These are phyloP conservation scores for Blera fallax DNA, from an alignment of 2,888 invertebrate species.

Conservation along the genomic window DNA sequence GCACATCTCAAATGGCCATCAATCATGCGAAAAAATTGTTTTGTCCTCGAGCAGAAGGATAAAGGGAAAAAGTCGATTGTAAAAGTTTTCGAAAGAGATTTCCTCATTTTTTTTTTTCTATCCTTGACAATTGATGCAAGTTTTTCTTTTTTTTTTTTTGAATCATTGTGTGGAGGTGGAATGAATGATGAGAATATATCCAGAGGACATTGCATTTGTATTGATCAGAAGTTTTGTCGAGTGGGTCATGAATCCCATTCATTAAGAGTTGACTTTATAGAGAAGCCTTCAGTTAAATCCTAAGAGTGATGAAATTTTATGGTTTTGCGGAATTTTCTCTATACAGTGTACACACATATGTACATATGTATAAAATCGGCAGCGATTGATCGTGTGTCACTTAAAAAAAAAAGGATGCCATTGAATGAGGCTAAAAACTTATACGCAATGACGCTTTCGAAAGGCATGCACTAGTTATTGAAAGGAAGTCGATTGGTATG, in stretches of 20 bases:
- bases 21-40: constrained; percentile 50
- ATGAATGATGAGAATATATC: not conserved
- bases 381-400: no score
- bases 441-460: no score
- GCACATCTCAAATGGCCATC: constrained; percentile 48
- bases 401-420: no score
- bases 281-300: not conserved
- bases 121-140: constrained; percentile 25
- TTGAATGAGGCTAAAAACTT: no score
- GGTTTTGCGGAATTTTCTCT: no score
- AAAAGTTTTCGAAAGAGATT: constrained; percentile 18
- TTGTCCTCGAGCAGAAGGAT: not conserved
- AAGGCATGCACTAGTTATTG: no score
- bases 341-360: no score
- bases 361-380: no score
- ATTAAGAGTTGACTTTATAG: not conserved
- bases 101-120: constrained; percentile 1
- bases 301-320: not conserved
- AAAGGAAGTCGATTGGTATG: no score
- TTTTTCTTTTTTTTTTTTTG: not conserved
- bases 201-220: not conserved
- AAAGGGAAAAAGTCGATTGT: constrained; percentile 36
- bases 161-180: not conserved
- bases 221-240: not conserved
- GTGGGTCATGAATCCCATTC: not conserved